These are phyloP conservation scores for Nestor notabilis DNA, from an alignment of 2,113 vertebrate species.

Conservation along the genomic window DNA sequence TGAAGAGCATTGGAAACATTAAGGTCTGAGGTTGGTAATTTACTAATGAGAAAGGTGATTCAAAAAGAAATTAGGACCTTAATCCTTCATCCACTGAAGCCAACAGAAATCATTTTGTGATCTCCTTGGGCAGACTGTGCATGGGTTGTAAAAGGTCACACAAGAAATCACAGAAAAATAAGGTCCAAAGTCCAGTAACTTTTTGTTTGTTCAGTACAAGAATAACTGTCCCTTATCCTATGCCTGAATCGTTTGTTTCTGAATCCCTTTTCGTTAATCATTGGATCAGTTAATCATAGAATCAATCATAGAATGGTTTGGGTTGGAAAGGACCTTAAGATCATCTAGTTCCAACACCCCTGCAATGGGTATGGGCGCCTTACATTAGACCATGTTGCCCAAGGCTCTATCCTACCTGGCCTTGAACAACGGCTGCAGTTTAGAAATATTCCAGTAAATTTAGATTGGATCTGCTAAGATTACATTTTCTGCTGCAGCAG, in stretches of 20 bases:
- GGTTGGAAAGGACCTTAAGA: background rate
- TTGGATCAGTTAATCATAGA: background rate
- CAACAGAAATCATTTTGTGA: background rate
- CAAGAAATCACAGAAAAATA: background rate
- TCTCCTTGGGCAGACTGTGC: background rate
- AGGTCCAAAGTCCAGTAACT: background rate
- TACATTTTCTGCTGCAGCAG: background rate
- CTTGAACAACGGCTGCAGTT: background rate
- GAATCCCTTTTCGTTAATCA: background rate
- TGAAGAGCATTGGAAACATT: slow-evolving; percentile 34
- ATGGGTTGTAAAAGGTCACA: slow-evolving; percentile 7
- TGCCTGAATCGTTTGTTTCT: background rate
- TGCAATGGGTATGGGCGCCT: background rate
- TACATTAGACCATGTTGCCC: background rate
- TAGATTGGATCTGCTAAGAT: background rate
- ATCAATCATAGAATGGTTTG: background rate
- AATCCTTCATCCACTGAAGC: slow-evolving; percentile 1
- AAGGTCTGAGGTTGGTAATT: slow-evolving; percentile 31
- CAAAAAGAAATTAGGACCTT: slow-evolving; percentile 30
- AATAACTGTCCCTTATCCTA: background rate
- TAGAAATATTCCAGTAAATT: background rate
- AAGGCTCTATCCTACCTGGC: background rate
- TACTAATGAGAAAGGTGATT: slow-evolving; percentile 49
- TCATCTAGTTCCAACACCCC: background rate
- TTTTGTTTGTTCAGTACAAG: background rate